These are phyloP conservation scores for Heliconius melpomene DNA, from an alignment of 1,140 invertebrate genomes.

Conservation along the genomic window DNA sequence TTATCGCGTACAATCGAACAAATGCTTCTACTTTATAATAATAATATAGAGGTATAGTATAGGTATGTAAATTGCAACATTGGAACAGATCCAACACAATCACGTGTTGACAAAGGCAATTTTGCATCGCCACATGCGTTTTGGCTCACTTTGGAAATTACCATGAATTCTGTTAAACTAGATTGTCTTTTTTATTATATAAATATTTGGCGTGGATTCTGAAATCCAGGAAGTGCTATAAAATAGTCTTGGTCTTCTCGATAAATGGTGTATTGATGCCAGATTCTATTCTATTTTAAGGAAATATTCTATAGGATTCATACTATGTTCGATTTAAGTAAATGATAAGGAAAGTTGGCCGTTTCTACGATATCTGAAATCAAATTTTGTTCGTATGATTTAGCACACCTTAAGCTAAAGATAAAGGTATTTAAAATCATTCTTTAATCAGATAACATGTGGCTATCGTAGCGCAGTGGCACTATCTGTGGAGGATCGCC, in stretches of 20 bases:
- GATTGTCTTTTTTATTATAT: not conserved
- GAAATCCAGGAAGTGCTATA: not conserved
- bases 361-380: not conserved
- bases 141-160: not conserved
- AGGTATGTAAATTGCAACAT: constrained; percentile 7
- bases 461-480: no score
- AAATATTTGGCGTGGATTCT: constrained; percentile 21
- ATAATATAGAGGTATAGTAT: not conserved
- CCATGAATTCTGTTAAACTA: constrained; percentile 11
- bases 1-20: not conserved
- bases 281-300: not conserved
- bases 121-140: constrained; percentile 20
- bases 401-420: no score
- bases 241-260: not conserved
- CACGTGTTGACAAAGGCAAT: constrained; percentile 28
- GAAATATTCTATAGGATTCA: not conserved
- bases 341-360: not conserved
- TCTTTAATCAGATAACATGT: no score
- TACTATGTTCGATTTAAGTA: not conserved
- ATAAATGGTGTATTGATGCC: not conserved
- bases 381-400: no score
- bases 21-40: not conserved
- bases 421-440: no score
- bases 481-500: no score
- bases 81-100: constrained; percentile 13